These are phyloP conservation scores for Drosophila borborema DNA, from an alignment of 2,888 invertebrate species.

Conservation along the genomic window DNA sequence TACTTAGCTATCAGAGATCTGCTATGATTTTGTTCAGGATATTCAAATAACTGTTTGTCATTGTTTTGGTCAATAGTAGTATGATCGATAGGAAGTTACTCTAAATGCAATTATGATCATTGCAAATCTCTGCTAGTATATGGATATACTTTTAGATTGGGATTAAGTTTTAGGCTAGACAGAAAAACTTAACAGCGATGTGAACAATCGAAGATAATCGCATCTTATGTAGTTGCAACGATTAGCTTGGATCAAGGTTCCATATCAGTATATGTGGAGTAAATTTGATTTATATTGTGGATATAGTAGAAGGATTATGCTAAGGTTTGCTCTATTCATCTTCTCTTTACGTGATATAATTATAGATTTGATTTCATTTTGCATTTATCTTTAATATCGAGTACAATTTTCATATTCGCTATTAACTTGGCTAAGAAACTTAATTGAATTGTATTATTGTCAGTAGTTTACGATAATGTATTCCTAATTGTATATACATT, in stretches of 20 bases:
- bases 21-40: not conserved
- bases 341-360: not conserved
- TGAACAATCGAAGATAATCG: slow-evolving; percentile 23
- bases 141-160: slow-evolving; percentile 11
- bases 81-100: not conserved
- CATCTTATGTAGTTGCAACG: slow-evolving; percentile 30
- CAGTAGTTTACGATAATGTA: slow-evolving; percentile 83
- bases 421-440: slow-evolving; percentile 49
- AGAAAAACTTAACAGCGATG: slow-evolving; percentile 28
- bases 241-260: slow-evolving; percentile 49
- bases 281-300: slow-evolving; percentile 25
- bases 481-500: slow-evolving; percentile 23
- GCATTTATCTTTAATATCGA: slow-evolving; percentile 21
- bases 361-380: slow-evolving; percentile 51
- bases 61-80: not conserved
- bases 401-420: slow-evolving; percentile 26
- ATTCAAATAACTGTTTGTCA: not conserved
- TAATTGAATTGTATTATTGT: slow-evolving; percentile 84
- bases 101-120: not conserved
- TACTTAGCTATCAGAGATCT: slow-evolving; percentile 5
- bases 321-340: not conserved
- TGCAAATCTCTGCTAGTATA: slow-evolving; percentile 9
- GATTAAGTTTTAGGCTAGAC: slow-evolving; percentile 12
- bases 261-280: slow-evolving; percentile 30
- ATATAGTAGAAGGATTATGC: slow-evolving; percentile 23